Evolutionary conservation across 30 jellyfish, hydroid and myxozoan species (phyloP).

Genomic region (Turritopsis rubra): DNA sequence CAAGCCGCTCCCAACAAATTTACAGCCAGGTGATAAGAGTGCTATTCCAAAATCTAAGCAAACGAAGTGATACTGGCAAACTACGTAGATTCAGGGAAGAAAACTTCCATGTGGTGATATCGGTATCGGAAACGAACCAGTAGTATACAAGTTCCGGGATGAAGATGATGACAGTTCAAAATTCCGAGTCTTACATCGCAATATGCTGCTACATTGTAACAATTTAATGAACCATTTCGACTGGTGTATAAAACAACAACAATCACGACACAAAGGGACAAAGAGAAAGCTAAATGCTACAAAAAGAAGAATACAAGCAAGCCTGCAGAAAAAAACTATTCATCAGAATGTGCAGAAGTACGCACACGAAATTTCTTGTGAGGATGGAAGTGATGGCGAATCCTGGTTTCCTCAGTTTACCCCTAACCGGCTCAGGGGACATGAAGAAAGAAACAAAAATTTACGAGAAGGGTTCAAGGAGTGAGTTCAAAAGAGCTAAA

Average conservation of each 20-base stretch:
- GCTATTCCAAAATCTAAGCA: background rate
- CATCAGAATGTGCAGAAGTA: too few relatives aligned
- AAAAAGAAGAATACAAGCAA: too few relatives aligned
- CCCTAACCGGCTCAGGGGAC: too few relatives aligned
- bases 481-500: too few relatives aligned
- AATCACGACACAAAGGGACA: too few relatives aligned
- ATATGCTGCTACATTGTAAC: background rate
- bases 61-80: conserved; percentile 4
- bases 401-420: too few relatives aligned
- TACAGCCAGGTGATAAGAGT: conserved; percentile 1
- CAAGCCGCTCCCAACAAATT: background rate
- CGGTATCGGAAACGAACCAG: background rate
- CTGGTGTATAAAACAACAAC: background rate
- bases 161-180: background rate
- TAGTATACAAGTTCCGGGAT: background rate
- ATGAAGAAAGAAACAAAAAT: too few relatives aligned
- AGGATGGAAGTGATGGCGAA: too few relatives aligned
- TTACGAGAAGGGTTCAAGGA: too few relatives aligned
- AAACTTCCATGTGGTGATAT: background rate
- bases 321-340: too few relatives aligned
- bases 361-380: too few relatives aligned
- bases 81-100: background rate
- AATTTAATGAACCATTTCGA: background rate
- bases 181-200: background rate
- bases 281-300: too few relatives aligned